These are phyloP conservation scores for Thereva nobilitata DNA, from an alignment of 2,888 invertebrate species.

Conservation along the genomic window DNA sequence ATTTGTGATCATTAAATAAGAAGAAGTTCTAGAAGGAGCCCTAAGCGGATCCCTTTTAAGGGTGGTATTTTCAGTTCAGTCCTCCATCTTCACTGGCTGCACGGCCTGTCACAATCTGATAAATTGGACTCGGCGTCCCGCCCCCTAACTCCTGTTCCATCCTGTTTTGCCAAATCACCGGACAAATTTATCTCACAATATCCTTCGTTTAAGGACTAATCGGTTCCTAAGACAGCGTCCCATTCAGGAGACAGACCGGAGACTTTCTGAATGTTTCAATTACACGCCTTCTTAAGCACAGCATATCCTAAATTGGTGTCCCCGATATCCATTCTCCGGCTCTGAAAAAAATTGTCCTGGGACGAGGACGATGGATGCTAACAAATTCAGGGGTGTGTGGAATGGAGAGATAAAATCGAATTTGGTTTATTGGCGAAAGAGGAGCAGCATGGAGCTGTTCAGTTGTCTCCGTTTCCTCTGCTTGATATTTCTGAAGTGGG, in stretches of 20 bases:
- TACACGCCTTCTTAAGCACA: slow-evolving; percentile 61
- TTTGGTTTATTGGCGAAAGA: slow-evolving; percentile 41
- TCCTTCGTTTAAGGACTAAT: slow-evolving; percentile 44
- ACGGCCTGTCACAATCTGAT: slow-evolving; percentile 42
- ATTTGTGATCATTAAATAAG: slow-evolving; percentile 43
- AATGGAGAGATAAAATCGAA: slow-evolving; percentile 41
- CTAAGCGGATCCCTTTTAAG: slow-evolving; percentile 17
- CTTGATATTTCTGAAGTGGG: slow-evolving; percentile 18
- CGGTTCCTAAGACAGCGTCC: slow-evolving; percentile 42
- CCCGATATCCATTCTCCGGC: slow-evolving; percentile 35
- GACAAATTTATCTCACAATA: slow-evolving; percentile 44
- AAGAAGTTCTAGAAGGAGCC: neutral
- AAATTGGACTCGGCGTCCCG: slow-evolving; percentile 39
- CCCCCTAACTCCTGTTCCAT: slow-evolving; percentile 23
- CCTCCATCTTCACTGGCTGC: slow-evolving; percentile 10
- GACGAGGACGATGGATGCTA: slow-evolving; percentile 26
- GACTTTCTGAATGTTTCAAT: slow-evolving; percentile 59
- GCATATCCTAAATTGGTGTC: slow-evolving; percentile 49
- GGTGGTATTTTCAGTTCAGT: slow-evolving; percentile 8
- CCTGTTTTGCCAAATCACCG: slow-evolving; percentile 43
- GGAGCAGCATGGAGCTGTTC: slow-evolving; percentile 33
- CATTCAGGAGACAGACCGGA: slow-evolving; percentile 38
- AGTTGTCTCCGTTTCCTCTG: neutral
- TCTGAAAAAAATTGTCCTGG: slow-evolving; percentile 29
- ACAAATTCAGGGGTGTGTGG: slow-evolving; percentile 33